Evolutionary conservation across 2,797 vertebrate genomes (phyloP), one percentile per base, ranked within the genome.

Genomic region (Channallabes apus): DNA sequence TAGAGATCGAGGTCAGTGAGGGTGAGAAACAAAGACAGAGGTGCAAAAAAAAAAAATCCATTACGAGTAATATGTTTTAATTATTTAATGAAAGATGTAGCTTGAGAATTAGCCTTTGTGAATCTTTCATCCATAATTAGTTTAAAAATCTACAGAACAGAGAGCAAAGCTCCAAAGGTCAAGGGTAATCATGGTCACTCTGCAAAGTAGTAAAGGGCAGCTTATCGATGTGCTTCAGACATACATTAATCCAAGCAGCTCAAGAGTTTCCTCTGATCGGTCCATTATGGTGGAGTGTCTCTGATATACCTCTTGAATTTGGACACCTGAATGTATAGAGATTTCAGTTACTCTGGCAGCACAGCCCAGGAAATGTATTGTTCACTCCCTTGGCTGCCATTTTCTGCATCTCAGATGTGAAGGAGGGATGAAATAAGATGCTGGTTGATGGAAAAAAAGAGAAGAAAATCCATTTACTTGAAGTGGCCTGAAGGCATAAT

Each of bases 391-490:
- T 54, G 69, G 67, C 69, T 77, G 20, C 69, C 77, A 83, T 85
- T 87, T 87, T 78, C 35, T 82, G 67, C 62, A 87, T 79, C 82
- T 89, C 84, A 88, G 83, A 78, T 87, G 84, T 80, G 87, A 89
- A 86, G 78, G 82, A 80, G 61, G 84, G 85, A 88, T 89, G 77
- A 84, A 88, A 88, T 87, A 87, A 87, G 87, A 86, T 88, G 84
- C 91, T 90, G 85, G 85, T 71, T 90, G 94, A 94, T 93, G 93
- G 12, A 29, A 29, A 67, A 67, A 46, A 91, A 81, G 91, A 93
- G 92, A 93, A 91, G 92, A 94, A 94, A 94, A 93, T 93, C 92
- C 92, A 94, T 95, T 95, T 94, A 93, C 92, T 93, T 88, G 91
- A 90, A 92, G 90, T 91, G 92, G 91, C 92, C 92, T 92, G 92